Base-by-base conservation (phyloP, 2,797 vertebrate genomes). In the Naso thynnoides region DNA sequence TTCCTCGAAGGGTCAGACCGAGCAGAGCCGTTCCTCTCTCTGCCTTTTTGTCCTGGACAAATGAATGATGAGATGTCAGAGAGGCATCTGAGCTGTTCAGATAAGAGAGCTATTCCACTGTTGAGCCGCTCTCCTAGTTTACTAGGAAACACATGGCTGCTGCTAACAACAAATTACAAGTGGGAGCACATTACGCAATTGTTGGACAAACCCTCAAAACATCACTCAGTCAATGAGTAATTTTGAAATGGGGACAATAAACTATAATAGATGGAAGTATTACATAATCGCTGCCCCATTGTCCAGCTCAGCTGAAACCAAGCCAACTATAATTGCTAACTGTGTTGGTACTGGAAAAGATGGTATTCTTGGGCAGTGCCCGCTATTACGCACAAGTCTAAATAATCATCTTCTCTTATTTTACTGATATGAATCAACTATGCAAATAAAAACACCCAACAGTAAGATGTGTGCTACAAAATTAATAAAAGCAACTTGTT, bases 1-100 rank as follows among this genome's bases (percentile, higher is more conserved):
- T 95, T 92, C 97, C 97, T 91, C 91, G 91, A 62, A 97, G 95
- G 79, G 96, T 97, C 90, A 98, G 93, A 16, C 96, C 97, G 68
- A 98, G 95, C 79, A 97, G 78, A 0, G 96, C 86, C 0, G 96
- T 96, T 0, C 96, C 94, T 41, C 78, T 94, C 73, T 96, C 95
- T 62, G 95, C 96, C 86, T 95, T 96, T 94, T 97, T 98, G 88
- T 97, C 96, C 97, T 99, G 84, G 47, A 89, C 75, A 88, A 79
- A 88, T 69, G 75, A 91, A 87, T 52, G 77, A 93, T 86, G 85
- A 84, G 76, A 84, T 86, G 91, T 92, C 85, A 93, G 83, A 71
- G 60, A 89, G 71, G 85, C 81, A 89, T 90, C 77, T 58, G 86
- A 90, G 79, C 1, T 10, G 38, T 81, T 87, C 76, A 84, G 90